Conservation (phyloP, 2,888 invertebrate genomes). For the Reticulitermes lucifugus region DNA sequence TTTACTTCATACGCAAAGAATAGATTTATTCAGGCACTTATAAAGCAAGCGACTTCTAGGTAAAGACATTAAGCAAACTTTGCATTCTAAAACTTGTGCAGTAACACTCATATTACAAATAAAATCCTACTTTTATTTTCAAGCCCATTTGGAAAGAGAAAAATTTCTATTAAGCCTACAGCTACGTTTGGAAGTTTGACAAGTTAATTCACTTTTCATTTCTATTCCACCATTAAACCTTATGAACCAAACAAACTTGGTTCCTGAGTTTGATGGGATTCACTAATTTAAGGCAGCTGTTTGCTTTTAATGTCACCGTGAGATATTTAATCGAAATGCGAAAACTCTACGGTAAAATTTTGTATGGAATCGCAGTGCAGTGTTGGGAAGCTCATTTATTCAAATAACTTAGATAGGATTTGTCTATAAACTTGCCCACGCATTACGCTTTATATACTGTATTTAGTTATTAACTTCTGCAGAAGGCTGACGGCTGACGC, state of each 20-base stretch:
- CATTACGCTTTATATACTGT: background rate
- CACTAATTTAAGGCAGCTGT: constrained; percentile 2
- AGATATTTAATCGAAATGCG: constrained; percentile 3
- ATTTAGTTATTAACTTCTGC: too few species aligned
- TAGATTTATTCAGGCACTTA: background rate
- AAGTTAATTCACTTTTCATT: constrained; percentile 4
- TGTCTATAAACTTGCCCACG: background rate
- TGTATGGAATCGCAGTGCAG: background rate
- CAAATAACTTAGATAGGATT: background rate
- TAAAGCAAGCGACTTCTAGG: background rate
- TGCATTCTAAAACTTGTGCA: background rate
- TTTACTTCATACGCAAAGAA: background rate
- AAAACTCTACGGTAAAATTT: background rate
- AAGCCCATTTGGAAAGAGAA: background rate
- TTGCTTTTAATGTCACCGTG: background rate
- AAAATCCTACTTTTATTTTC: background rate
- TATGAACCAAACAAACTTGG: background rate
- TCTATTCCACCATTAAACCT: background rate
- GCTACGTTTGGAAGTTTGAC: background rate
- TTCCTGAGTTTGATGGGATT: constrained; percentile 15
- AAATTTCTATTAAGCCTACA: background rate
- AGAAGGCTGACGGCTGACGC: too few species aligned
- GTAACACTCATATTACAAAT: background rate
- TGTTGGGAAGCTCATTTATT: background rate
- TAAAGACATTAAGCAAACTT: background rate